phyloP scores from a whole-genome alignment of 2,797 vertebrate genomes.

The Mastacembelus armatus region DNA sequence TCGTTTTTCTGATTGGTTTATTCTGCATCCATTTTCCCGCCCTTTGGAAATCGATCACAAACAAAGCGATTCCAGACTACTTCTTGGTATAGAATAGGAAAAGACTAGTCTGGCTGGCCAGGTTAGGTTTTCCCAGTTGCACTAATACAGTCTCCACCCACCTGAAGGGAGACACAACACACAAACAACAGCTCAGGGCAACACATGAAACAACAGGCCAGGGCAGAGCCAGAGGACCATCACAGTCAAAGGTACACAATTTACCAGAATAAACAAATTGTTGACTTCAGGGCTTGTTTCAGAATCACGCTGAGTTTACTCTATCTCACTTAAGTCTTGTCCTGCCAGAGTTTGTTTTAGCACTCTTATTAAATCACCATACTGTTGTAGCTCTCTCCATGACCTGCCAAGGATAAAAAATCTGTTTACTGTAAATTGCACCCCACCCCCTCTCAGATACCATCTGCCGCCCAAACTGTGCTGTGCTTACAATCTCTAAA shows the following conservation, averaged over 20 bases:
- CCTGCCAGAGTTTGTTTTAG: constrained; percentile 73
- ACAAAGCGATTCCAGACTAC: no score
- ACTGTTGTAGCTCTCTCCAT: constrained; percentile 86
- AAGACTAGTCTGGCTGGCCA: background rate
- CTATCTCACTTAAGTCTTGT: constrained; percentile 60
- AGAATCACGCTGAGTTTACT: constrained; percentile 51
- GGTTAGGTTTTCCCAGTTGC: no score
- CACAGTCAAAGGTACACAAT: background rate
- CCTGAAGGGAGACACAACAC: background rate
- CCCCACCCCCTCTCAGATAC: constrained; percentile 85
- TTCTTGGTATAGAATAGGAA: no score
- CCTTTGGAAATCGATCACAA: no score
- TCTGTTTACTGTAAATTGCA: constrained; percentile 95
- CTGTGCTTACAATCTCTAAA: constrained; percentile 83
- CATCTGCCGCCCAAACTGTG: constrained; percentile 87
- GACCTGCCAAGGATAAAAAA: constrained; percentile 94
- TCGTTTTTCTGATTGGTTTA: no score
- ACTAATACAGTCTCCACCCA: background rate
- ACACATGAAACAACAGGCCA: no score
- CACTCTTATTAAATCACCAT: constrained; percentile 81
- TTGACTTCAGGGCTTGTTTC: constrained; percentile 29
- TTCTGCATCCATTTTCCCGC: no score
- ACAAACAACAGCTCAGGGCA: no score
- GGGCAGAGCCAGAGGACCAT: no score
- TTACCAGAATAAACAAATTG: constrained; percentile 30